These are phyloP conservation scores for Parelbella ahira DNA, from an alignment of 2,888 invertebrate genomes.

Conservation along the genomic window DNA sequence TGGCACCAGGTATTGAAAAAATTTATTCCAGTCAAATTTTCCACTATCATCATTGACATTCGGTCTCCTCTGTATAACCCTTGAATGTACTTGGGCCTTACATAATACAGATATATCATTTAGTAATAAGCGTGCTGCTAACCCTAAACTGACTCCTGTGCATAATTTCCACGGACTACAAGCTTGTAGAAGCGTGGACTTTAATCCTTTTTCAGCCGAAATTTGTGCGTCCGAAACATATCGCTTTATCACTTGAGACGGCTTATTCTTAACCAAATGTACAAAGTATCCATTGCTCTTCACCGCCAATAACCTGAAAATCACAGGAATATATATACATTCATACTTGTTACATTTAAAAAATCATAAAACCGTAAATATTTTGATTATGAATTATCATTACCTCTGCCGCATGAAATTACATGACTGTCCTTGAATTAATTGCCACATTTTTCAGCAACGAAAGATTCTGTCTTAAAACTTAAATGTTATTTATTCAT, in stretches of 20 bases:
- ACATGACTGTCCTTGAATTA: conserved; percentile 57
- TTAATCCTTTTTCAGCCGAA: conserved; percentile 46
- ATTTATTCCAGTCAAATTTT: conserved; percentile 88
- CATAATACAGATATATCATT: conserved; percentile 83
- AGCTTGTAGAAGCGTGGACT: conserved; percentile 46
- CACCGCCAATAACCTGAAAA: conserved; percentile 57
- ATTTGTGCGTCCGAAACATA: conserved; percentile 51
- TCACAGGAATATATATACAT: too few species aligned
- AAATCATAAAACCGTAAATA: too few species aligned
- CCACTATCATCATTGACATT: conserved; percentile 71
- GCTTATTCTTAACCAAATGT: conserved; percentile 56
- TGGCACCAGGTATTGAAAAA: conserved; percentile 86
- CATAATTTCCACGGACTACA: conserved; percentile 71
- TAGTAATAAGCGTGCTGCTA: conserved; percentile 53
- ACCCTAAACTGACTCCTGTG: conserved; percentile 65
- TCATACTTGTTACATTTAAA: too few species aligned
- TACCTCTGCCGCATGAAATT: conserved; percentile 59
- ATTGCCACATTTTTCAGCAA: conserved; percentile 60
- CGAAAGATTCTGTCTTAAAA: conserved; percentile 18
- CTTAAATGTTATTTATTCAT: conserved; percentile 37
- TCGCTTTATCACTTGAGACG: conserved; percentile 48
- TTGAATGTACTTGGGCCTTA: conserved; percentile 76
- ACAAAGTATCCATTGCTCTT: conserved; percentile 49
- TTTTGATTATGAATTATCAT: too few species aligned
- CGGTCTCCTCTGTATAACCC: conserved; percentile 79